Conservation (phyloP, 2,113 vertebrate genomes). For the western clawed frog (Xenopus tropicalis) region DNA sequence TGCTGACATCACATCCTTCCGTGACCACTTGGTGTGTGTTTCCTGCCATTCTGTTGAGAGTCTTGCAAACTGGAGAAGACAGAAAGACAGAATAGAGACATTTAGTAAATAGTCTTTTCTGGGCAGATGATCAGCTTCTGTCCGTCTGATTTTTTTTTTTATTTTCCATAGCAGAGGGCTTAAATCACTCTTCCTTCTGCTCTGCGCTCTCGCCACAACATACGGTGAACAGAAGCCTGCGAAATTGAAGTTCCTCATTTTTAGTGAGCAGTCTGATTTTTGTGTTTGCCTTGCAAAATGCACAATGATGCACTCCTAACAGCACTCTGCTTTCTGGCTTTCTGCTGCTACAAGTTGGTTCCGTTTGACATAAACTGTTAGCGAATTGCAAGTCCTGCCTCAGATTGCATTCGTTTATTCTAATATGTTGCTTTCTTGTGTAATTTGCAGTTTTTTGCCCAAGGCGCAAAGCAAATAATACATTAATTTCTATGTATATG, state of each 20-base stretch:
- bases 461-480: slow-evolving; percentile 17
- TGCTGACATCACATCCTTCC: slow-evolving; percentile 96
- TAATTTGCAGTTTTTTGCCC: slow-evolving; percentile 7
- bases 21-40: slow-evolving; percentile 76
- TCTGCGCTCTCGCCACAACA: slow-evolving; percentile 59
- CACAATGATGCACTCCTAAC: slow-evolving; percentile 48
- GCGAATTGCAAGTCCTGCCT: neutral
- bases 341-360: slow-evolving; percentile 1
- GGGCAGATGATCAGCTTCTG: slow-evolving; percentile 47
- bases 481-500: neutral
- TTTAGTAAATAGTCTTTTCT: slow-evolving; percentile 24
- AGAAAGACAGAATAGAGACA: slow-evolving; percentile 34
- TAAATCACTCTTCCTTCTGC: slow-evolving; percentile 59
- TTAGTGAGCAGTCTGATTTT: slow-evolving; percentile 67
- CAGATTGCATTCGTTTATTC: neutral
- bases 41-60: slow-evolving; percentile 85
- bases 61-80: slow-evolving; percentile 58
- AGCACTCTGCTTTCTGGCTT: slow-evolving; percentile 20
- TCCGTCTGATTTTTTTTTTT: slow-evolving; percentile 51
- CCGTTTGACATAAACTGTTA: neutral
- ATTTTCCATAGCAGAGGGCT: slow-evolving; percentile 49
- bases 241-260: slow-evolving; percentile 69
- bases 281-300: slow-evolving; percentile 57
- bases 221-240: slow-evolving; percentile 62
- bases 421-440: neutral